Conservation (phyloP, 2,113 vertebrate species). For the Neogobius melanostomus region DNA sequence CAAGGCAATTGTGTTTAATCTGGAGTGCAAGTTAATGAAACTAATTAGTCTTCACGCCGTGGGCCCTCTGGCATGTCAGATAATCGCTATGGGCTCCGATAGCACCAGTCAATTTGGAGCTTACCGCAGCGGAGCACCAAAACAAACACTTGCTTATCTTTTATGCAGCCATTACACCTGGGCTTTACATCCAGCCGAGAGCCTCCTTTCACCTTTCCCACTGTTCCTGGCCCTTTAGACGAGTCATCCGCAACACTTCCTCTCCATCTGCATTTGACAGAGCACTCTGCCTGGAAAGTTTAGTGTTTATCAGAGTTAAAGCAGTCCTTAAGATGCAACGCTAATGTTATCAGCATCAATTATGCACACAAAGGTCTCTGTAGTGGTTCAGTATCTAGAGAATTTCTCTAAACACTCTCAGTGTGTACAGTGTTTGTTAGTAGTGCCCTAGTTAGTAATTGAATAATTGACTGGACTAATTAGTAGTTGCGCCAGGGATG, state of each 20-base stretch:
- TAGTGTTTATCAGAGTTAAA: constrained; percentile 32
- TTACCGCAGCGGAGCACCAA: constrained; percentile 55
- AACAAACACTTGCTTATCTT: constrained; percentile 66
- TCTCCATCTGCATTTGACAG: constrained; percentile 40
- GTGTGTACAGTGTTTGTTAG: constrained; percentile 13
- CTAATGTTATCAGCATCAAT: constrained; percentile 3
- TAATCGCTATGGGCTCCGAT: constrained; percentile 75
- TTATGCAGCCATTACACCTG: constrained; percentile 61
- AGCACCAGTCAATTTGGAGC: constrained; percentile 73
- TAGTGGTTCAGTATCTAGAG: constrained; percentile 15
- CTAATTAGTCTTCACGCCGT: constrained; percentile 79
- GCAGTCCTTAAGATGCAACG: constrained; percentile 9
- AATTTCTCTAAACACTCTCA: constrained; percentile 28
- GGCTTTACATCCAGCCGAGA: constrained; percentile 63
- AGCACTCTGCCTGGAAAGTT: constrained; percentile 32
- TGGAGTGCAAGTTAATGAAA: constrained; percentile 78
- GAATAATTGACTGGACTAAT: too few species aligned
- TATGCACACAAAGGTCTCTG: constrained; percentile 17
- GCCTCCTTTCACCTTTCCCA: constrained; percentile 54
- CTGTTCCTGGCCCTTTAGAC: constrained; percentile 46
- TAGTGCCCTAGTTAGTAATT: background rate
- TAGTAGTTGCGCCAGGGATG: too few species aligned
- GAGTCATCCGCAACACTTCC: constrained; percentile 24
- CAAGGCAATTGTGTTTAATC: constrained; percentile 80
- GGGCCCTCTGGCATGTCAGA: constrained; percentile 72